Base-by-base conservation (phyloP, 2,888 invertebrate genomes). In the Sesia apiformis region DNA sequence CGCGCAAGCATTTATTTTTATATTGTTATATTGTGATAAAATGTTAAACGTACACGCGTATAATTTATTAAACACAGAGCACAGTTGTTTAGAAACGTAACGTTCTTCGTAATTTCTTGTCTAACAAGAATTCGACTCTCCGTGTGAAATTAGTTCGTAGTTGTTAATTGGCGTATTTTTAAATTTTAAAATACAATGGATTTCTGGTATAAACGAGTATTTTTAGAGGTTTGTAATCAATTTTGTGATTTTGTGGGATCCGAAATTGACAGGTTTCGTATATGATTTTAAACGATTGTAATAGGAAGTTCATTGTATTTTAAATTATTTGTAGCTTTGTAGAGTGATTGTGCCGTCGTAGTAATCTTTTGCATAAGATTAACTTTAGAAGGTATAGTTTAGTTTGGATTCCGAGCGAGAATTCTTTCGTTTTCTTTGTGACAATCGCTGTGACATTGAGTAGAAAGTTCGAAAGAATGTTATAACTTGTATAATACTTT, bases 1-100 rank as follows among this genome's bases (percentile, higher is more conserved):
- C 85, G 76, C 74, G 77, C 70, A 69, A 86, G 88, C 88, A 89
- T 89, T 89, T 89, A 89, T 88, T 87, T 88, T 87, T 84, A 80
- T 84, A 84, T 79, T 81, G 81, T 86, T 84, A 69, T 56, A 67
- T 73, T 78, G 81, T 80, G 79, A 81, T 80, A 76, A 66, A 66
- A 67, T 68, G 60, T 58, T 56, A 57, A 58, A 56, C 52, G 42
- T 54, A 43, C 54, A 58, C 55, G 55, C 53, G 23, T 62, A 61
- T 68, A 69, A 72, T 61, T 67, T 76, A 74, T 75, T 75, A 70
- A 69, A 65, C 63, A 68, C 65, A 46, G 8, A 76, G 72, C 79
- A 79, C 75, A 23, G 23, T 23, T 23, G 23, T 23, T 57, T 63
- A 65, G n/a, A 42, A 50, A 40, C 49, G 5, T 38, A 50, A 38